Percentiles rank a stretch among this genome's conserved stretches.
Conservation (phyloP, 2,797 vertebrate species). For the Sarcophilus harrisii region DNA sequence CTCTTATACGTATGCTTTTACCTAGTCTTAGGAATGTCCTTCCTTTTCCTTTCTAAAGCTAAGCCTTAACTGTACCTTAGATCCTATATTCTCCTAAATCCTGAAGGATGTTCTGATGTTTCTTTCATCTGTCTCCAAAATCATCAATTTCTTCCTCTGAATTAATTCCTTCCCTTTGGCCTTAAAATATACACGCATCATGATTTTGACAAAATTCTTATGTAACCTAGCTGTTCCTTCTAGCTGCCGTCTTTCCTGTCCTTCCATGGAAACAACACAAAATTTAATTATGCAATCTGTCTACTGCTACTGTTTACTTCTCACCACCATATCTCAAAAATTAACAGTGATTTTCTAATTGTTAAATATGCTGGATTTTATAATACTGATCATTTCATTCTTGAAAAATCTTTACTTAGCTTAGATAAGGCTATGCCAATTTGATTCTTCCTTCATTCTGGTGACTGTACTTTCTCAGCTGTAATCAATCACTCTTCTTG, state of each 20-base stretch:
- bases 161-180: not conserved
- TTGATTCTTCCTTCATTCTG: not conserved
- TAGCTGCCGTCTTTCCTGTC: not conserved
- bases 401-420: not conserved
- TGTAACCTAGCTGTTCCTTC: not conserved
- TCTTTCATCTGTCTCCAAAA: not conserved
- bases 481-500: not conserved
- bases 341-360: not conserved
- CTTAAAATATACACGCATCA: not conserved
- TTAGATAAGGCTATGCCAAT: not conserved
- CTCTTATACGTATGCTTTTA: not conserved
- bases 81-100: not conserved
- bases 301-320: not conserved
- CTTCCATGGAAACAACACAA: not conserved
- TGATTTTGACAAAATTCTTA: not conserved
- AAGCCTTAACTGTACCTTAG: not conserved
- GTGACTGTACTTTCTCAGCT: not conserved
- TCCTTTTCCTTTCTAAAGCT: not conserved
- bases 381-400: not conserved
- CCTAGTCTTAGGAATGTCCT: not conserved
- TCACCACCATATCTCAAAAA: not conserved
- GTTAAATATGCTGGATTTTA: not conserved
- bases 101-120: not conserved
- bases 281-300: not conserved
- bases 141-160: not conserved